Conservation (phyloP, 2,888 invertebrate genomes). For the Pristionchus exspectatus region DNA sequence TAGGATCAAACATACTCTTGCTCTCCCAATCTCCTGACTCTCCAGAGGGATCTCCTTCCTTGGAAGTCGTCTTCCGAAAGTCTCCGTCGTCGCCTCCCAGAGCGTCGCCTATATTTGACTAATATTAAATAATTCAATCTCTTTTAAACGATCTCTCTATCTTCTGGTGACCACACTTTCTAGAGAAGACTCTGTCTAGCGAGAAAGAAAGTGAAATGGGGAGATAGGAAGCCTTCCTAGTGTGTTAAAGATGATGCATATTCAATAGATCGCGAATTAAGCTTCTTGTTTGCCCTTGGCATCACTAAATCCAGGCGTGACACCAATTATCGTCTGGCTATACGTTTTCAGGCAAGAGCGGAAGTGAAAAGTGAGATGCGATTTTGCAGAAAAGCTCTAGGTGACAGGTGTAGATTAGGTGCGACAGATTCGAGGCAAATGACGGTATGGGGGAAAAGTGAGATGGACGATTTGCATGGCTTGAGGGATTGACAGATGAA, state of each 20-base stretch:
- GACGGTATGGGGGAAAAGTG: background rate
- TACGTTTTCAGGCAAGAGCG: background rate
- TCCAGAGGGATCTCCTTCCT: conserved; percentile 89
- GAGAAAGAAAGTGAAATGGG: too few relatives aligned
- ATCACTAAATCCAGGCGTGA: background rate
- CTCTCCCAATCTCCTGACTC: conserved; percentile 89
- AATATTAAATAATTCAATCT: background rate
- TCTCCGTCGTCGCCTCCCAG: conserved; percentile 86
- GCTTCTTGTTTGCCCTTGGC: too few relatives aligned
- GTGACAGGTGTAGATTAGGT: background rate
- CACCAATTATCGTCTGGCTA: background rate
- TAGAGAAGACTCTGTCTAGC: background rate
- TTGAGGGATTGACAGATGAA: background rate
- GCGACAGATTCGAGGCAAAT: background rate
- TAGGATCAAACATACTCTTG: conserved; percentile 82
- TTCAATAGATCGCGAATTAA: too few relatives aligned
- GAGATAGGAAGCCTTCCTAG: too few relatives aligned
- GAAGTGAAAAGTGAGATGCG: background rate
- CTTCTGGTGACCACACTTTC: too few relatives aligned
- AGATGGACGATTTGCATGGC: background rate
- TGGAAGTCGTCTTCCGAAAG: conserved; percentile 86
- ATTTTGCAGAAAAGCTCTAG: background rate
- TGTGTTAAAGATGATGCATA: too few relatives aligned
- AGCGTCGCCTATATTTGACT: conserved; percentile 68
- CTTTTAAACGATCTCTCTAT: background rate